Evolutionary conservation across 2,113 vertebrate species (phyloP).

Genomic region (Rhinichthys klamathensis): DNA sequence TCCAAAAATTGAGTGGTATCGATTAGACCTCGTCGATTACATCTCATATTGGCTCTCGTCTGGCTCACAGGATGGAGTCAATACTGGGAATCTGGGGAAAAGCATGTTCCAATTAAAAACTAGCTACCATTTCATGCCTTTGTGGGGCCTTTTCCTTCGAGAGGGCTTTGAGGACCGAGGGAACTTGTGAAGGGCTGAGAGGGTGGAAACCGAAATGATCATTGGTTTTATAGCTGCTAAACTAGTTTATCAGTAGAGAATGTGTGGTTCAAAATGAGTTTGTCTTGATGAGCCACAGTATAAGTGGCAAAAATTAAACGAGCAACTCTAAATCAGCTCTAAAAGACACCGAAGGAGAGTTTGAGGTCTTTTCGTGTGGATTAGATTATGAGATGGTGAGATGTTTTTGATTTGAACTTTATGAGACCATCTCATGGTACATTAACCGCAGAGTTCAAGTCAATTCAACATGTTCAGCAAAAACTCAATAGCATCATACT

Average conservation of each 20-base stretch:
- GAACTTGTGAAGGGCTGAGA: slow-evolving; percentile 26
- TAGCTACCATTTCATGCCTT: slow-evolving; percentile 72
- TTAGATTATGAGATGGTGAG: neutral
- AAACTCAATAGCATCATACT: slow-evolving; percentile 4
- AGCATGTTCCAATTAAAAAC: slow-evolving; percentile 65
- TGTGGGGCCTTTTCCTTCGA: slow-evolving; percentile 60
- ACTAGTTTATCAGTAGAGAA: neutral
- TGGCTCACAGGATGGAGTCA: slow-evolving; percentile 32
- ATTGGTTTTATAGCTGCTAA: slow-evolving; percentile 34
- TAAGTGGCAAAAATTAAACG: neutral
- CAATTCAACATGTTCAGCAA: neutral
- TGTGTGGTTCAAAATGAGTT: neutral
- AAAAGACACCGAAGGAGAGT: neutral
- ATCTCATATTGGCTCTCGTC: slow-evolving; percentile 41
- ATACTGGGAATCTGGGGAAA: slow-evolving; percentile 60
- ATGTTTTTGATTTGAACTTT: slow-evolving; percentile 20
- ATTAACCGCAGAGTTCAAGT: slow-evolving; percentile 1
- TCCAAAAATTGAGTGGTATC: slow-evolving; percentile 71
- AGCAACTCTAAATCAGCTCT: neutral
- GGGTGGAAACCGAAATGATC: neutral
- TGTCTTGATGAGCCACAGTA: neutral
- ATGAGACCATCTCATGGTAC: slow-evolving; percentile 30
- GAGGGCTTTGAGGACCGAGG: slow-evolving; percentile 41
- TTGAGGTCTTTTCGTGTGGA: neutral
- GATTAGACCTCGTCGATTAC: slow-evolving; percentile 62